phyloP scores from a whole-genome alignment of 2,113 vertebrate species.

The Prochilodus magdalenae region DNA sequence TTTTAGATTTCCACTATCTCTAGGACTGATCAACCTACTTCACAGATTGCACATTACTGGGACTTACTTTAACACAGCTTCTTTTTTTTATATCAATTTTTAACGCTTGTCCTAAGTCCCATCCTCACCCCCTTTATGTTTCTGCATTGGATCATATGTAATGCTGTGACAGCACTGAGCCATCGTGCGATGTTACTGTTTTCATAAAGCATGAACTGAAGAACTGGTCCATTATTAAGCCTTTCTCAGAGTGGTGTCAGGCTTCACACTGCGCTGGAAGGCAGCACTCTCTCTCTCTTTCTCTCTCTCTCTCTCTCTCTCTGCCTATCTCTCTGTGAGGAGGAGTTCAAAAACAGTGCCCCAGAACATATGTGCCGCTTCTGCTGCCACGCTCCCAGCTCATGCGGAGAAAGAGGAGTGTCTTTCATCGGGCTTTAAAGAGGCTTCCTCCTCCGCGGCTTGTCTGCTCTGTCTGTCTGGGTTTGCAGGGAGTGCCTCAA shows the following conservation, averaged over 20 bases:
- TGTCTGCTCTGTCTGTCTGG: constrained; percentile 12
- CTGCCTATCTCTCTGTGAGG: not conserved
- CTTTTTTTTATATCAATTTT: too few relatives aligned
- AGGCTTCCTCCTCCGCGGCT: constrained; percentile 3
- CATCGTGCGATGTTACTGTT: constrained; percentile 1
- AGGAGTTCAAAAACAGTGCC: constrained; percentile 10
- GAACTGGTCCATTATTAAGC: constrained; percentile 20
- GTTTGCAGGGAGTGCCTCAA: not conserved
- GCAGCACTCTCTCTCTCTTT: not conserved
- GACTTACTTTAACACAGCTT: too few relatives aligned
- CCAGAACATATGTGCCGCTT: constrained; percentile 8
- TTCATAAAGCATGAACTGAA: constrained; percentile 39
- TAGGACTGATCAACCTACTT: too few relatives aligned
- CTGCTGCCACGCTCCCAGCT: not conserved
- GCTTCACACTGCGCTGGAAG: not conserved
- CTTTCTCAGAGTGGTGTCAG: not conserved
- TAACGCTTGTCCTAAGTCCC: not conserved
- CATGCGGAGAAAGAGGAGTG: not conserved
- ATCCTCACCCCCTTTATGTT: not conserved
- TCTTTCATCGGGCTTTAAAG: not conserved
- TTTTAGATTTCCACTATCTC: too few relatives aligned
- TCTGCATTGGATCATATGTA: not conserved
- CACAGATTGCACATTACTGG: too few relatives aligned
- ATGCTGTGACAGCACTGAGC: not conserved
- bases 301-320: not conserved